These are phyloP conservation scores for Callimorpha dominula DNA, from an alignment of 2,888 invertebrate genomes.

Conservation along the genomic window DNA sequence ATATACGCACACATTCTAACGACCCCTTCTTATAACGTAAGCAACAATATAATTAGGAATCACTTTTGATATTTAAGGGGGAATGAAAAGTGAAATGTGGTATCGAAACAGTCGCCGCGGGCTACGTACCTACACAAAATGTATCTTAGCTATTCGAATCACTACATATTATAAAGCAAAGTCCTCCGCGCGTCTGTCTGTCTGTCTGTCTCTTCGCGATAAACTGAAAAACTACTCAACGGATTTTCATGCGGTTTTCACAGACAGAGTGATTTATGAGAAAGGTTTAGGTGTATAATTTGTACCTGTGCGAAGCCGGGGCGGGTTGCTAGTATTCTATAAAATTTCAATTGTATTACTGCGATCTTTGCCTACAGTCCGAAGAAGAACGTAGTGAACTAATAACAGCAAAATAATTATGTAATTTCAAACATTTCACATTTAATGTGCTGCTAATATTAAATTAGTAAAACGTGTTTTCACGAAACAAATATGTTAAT, in stretches of 20 bases:
- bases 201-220: too few species aligned
- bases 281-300: too few species aligned
- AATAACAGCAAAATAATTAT: background rate
- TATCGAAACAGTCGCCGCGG: constrained; percentile 34
- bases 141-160: constrained; percentile 30
- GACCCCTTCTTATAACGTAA: constrained; percentile 44
- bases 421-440: constrained; percentile 2
- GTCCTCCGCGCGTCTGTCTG: too few species aligned
- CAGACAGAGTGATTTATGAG: too few species aligned
- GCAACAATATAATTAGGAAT: constrained; percentile 47
- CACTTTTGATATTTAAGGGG: constrained; percentile 46
- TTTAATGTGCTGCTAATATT: background rate
- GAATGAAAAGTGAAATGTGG: constrained; percentile 40
- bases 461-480: constrained; percentile 10
- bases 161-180: too few species aligned
- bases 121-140: constrained; percentile 36
- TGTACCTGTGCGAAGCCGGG: too few species aligned
- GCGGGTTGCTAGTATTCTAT: too few species aligned
- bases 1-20: constrained; percentile 27
- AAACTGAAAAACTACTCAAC: too few species aligned
- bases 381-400: background rate
- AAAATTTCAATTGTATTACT: background rate
- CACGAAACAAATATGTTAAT: constrained; percentile 3
- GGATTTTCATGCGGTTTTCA: too few species aligned
- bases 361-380: too few species aligned